phyloP scores from a whole-genome alignment of 2,888 invertebrate genomes.

The Dorcus hopei region DNA sequence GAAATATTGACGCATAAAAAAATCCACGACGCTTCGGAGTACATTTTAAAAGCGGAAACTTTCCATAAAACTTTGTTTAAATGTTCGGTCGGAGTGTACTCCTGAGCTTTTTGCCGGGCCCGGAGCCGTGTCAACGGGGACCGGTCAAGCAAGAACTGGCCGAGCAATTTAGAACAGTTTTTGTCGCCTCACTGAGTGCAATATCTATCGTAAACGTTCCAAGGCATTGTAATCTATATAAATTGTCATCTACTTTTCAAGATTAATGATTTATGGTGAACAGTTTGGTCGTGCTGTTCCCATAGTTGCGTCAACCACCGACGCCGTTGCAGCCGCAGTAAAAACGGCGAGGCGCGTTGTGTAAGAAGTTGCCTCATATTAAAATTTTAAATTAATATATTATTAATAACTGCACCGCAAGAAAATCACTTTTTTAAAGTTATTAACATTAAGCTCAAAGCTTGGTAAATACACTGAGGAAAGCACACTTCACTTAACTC shows the following conservation, averaged over 20 bases:
- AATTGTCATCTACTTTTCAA: neutral
- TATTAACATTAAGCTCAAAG: too few relatives aligned
- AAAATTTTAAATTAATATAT: too few relatives aligned
- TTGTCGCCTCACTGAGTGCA: neutral
- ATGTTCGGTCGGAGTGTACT: neutral
- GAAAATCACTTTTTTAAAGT: too few relatives aligned
- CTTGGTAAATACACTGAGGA: too few relatives aligned
- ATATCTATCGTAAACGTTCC: neutral
- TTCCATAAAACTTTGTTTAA: neutral
- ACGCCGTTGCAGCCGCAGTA: too few relatives aligned
- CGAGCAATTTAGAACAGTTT: neutral
- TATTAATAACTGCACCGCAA: too few relatives aligned
- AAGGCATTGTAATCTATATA: neutral
- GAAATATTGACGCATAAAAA: neutral
- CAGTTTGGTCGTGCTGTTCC: too few relatives aligned
- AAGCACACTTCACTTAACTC: too few relatives aligned
- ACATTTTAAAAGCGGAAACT: neutral
- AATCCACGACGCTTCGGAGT: neutral
- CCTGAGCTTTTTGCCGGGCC: neutral
- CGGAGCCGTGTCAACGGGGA: neutral
- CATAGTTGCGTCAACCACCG: too few relatives aligned
- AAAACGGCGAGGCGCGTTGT: too few relatives aligned
- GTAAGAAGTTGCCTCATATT: too few relatives aligned
- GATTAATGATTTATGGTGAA: neutral
- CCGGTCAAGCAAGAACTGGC: constrained; percentile 2